Percentiles rank a stretch among this genome's conserved stretches.
Evolutionary conservation across 2,113 vertebrate genomes (phyloP).

Genomic region (Eulacestoma nigropectus): DNA sequence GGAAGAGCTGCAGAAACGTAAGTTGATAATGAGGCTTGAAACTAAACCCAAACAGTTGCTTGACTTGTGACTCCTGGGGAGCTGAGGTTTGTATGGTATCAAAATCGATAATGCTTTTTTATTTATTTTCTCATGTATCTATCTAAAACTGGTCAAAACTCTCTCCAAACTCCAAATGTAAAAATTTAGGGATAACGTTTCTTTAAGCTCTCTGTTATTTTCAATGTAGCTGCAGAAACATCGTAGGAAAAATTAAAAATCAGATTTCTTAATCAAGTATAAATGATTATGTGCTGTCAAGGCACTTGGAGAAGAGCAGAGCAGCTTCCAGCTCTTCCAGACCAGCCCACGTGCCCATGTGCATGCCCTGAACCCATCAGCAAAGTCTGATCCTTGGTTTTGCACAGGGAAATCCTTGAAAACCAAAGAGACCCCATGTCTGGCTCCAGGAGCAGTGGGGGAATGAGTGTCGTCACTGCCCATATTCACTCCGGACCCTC

Average conservation of each 20-base stretch:
- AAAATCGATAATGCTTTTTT: background rate
- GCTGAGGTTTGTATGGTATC: background rate
- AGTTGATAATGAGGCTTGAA: background rate
- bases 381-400: background rate
- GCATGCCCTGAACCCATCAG: rapidly evolving
- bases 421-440: rapidly evolving
- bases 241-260: background rate
- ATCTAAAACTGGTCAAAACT: background rate
- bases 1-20: background rate
- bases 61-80: background rate
- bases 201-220: background rate
- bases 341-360: rapidly evolving
- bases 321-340: background rate
- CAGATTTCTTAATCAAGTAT: background rate
- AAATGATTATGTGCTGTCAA: background rate
- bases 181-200: background rate
- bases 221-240: background rate
- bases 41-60: background rate
- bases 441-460: rapidly evolving
- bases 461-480: rapidly evolving
- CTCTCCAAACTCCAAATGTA: background rate
- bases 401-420: background rate
- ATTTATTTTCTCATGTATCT: background rate
- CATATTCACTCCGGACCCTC: rapidly evolving
- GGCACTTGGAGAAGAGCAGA: background rate